Evolutionary conservation across 2,888 invertebrate genomes (phyloP).

Genomic region (Hecatera dysodea): DNA sequence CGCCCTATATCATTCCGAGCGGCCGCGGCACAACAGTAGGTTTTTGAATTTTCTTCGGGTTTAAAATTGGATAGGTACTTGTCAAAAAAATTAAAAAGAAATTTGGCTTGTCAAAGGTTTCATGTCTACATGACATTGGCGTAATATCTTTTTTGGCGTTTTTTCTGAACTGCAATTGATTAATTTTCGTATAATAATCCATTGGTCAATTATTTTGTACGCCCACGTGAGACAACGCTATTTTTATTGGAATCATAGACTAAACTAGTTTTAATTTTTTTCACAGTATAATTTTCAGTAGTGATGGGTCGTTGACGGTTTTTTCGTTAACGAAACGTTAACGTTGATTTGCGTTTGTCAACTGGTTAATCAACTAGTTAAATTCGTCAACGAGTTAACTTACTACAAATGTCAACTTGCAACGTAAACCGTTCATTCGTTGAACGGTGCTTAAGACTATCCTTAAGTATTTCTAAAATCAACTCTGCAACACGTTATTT

Average conservation of each 20-base stretch:
- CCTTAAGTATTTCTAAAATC: no score
- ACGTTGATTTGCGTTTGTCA: no score
- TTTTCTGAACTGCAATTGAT: background rate
- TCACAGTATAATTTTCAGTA: background rate
- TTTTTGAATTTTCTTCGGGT: background rate
- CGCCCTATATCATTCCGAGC: background rate
- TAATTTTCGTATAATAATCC: background rate
- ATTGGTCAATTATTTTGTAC: background rate
- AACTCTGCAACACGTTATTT: no score
- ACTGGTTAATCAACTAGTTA: no score
- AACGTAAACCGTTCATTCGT: no score
- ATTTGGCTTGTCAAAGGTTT: background rate
- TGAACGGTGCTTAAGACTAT: no score
- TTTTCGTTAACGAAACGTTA: no score
- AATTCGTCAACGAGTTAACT: no score
- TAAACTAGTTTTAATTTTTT: slow-evolving; percentile 24
- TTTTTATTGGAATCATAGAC: slow-evolving; percentile 54
- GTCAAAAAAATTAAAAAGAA: background rate
- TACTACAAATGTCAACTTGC: no score
- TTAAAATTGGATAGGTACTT: background rate
- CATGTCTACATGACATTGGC: background rate
- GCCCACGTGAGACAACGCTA: background rate
- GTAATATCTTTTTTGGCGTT: background rate
- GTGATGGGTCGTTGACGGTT: no score
- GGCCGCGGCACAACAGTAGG: no score